Evolutionary conservation across 53 echinoderm and acorn worm species (phyloP).

Genomic region (Hippasteria phrygiana): DNA sequence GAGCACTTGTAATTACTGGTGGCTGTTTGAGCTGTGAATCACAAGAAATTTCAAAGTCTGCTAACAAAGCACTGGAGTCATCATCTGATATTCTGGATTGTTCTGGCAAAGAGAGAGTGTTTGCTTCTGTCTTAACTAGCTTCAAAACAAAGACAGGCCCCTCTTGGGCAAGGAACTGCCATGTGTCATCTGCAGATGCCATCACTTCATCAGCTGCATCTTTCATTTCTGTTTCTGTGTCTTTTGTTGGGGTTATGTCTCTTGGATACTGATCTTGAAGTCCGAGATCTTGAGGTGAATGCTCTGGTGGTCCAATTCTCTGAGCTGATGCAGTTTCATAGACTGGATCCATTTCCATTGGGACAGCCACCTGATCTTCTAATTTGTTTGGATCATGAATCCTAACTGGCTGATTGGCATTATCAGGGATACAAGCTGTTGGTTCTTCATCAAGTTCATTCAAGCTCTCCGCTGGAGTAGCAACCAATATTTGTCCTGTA

Average conservation of each 20-base stretch:
- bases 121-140: constrained; percentile 22
- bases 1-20: constrained; percentile 65
- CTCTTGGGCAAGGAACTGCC: constrained; percentile 50
- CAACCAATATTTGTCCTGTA: constrained; percentile 64
- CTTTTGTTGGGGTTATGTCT: background rate
- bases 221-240: background rate
- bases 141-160: constrained; percentile 49
- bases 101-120: background rate
- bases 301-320: background rate
- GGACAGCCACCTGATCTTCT: constrained; percentile 41
- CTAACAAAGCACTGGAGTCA: background rate
- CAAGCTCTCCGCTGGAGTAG: constrained; percentile 69
- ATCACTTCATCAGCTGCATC: background rate
- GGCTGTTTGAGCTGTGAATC: constrained; percentile 8
- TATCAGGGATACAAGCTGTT: constrained; percentile 71
- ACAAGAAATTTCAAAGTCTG: constrained; percentile 18
- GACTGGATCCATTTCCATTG: constrained; percentile 8
- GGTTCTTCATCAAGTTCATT: constrained; percentile 58
- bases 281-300: background rate
- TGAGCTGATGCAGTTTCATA: constrained; percentile 17
- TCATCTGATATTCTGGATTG: background rate
- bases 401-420: constrained; percentile 51
- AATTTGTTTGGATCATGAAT: constrained; percentile 67
- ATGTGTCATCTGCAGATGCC: background rate
- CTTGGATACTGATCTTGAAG: background rate